A percentile compares a stretch with the other conserved stretches of the same genome.
These are phyloP conservation scores for Agrochola circellaris DNA, from an alignment of 2,888 invertebrate species.

Conservation along the genomic window DNA sequence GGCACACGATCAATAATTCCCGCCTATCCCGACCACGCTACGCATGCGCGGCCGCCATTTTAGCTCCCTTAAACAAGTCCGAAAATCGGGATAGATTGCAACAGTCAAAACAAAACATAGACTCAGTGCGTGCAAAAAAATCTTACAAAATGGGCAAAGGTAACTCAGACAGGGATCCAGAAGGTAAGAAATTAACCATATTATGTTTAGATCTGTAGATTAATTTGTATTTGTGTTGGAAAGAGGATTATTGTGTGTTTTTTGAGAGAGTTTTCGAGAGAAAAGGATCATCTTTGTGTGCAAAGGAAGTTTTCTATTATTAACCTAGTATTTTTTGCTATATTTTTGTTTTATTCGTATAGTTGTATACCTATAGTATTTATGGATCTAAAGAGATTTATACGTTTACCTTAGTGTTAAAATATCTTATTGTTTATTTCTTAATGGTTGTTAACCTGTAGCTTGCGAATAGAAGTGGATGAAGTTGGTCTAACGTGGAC, in stretches of 20 bases:
- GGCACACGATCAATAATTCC: slow-evolving; percentile 82
- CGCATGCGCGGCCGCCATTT: slow-evolving; percentile 79
- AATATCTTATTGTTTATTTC: slow-evolving; percentile 13
- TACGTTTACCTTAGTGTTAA: background rate
- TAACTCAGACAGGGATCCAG: slow-evolving; percentile 81
- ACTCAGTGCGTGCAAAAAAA: slow-evolving; percentile 49
- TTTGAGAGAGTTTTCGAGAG: slow-evolving; percentile 6
- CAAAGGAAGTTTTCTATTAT: background rate
- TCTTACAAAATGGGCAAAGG: slow-evolving; percentile 70
- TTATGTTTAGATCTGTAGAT: background rate
- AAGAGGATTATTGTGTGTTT: background rate
- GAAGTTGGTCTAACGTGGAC: slow-evolving; percentile 15
- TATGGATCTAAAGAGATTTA: background rate
- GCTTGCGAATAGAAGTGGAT: background rate
- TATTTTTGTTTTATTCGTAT: background rate
- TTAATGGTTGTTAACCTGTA: slow-evolving; percentile 47
- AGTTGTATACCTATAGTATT: no score
- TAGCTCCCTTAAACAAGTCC: slow-evolving; percentile 60
- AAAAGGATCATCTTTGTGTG: background rate
- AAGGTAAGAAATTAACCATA: slow-evolving; percentile 74
- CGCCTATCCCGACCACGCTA: slow-evolving; percentile 68
- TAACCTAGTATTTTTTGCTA: background rate
- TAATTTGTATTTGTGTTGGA: background rate
- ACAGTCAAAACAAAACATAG: slow-evolving; percentile 74
- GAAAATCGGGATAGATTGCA: slow-evolving; percentile 65